Conservation (phyloP, 2,888 invertebrate genomes). For the Palloptera scutellata region DNA sequence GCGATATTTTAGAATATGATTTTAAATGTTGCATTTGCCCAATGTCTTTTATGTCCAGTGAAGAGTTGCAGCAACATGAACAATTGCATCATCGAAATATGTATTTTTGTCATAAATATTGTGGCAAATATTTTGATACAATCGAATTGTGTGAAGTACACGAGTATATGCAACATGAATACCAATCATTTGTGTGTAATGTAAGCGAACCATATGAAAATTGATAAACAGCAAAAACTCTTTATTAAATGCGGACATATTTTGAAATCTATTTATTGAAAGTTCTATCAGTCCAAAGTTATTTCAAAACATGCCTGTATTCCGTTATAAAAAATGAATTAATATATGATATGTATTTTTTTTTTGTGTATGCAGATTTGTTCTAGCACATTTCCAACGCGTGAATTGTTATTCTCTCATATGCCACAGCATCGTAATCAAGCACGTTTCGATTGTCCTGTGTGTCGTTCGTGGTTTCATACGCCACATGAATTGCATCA, state of each 20-base stretch:
- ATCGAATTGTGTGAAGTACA: slow-evolving; percentile 56
- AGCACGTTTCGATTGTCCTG: slow-evolving; percentile 55
- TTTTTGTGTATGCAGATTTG: slow-evolving; percentile 47
- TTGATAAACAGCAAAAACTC: not conserved
- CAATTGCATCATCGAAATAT: slow-evolving; percentile 51
- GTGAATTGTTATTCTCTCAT: slow-evolving; percentile 52
- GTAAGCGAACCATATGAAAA: slow-evolving; percentile 43
- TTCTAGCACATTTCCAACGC: slow-evolving; percentile 47
- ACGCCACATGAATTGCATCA: slow-evolving; percentile 55
- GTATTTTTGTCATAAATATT: slow-evolving; percentile 58
- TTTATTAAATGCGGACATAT: not conserved
- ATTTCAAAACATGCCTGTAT: too few relatives aligned
- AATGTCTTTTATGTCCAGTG: slow-evolving; percentile 57
- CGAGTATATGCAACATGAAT: slow-evolving; percentile 57
- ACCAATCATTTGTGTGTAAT: slow-evolving; percentile 56
- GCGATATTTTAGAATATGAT: slow-evolving; percentile 57
- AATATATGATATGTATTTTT: not conserved
- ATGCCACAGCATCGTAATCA: slow-evolving; percentile 55
- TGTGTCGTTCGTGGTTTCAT: slow-evolving; percentile 57
- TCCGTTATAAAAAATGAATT: not conserved
- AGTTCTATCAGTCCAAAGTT: not conserved
- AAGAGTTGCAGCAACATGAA: slow-evolving; percentile 54
- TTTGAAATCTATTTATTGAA: not conserved
- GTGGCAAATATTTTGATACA: slow-evolving; percentile 56
- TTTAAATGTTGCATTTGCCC: slow-evolving; percentile 58